Base-by-base conservation (phyloP, 2,888 invertebrate genomes). In the Noctuana brunneofusca region DNA sequence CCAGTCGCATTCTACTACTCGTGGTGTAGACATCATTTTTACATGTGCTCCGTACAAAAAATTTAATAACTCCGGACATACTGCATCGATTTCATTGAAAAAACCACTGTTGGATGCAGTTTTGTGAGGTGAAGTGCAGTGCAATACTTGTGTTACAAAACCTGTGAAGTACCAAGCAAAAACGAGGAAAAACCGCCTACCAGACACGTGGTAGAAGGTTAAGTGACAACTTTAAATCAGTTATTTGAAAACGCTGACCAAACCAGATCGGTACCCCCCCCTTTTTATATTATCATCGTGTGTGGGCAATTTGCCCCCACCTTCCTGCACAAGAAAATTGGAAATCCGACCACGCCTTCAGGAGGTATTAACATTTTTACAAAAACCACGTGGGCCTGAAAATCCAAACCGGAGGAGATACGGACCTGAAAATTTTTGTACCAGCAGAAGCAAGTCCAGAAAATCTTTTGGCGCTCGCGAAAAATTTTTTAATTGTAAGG, bases 1-100 rank as follows among this genome's bases (percentile, higher is more conserved):
- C 64, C 62, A 50, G 60, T 60, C 64, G 58, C 58, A 64, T 43
- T 58, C 59, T 53, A 64, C 41, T 16, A 5, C 12, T 35, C 12
- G 35, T 12, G 12, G 2, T 12, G 35, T 11, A 11, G 2, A 35
- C 9, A 35, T 5, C 35, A 35, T 35, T 9, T 9, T 2, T 11
- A 35, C 35, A 35, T 12, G 35, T 35, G 35, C 35, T 35, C 35
- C 35, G 35, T 12, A 11, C 12, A 11, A 2, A 11, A 35, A 35
- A 35, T 11, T 35, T 12, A 11, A 35, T 35, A 35, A 35, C 35
- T 35, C 35, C 35, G 35, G 35, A 35, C 35, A 35, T 35, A 9
- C 35, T 5, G 9, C 9, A 12, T 12, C 35, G 35, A 35, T 35
- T 35, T 35, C 2, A 5, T 5, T 35, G 35, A 49, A 24, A 24